phyloP scores from a whole-genome alignment of 2,888 invertebrate species.

The Cyclophora punctaria region DNA sequence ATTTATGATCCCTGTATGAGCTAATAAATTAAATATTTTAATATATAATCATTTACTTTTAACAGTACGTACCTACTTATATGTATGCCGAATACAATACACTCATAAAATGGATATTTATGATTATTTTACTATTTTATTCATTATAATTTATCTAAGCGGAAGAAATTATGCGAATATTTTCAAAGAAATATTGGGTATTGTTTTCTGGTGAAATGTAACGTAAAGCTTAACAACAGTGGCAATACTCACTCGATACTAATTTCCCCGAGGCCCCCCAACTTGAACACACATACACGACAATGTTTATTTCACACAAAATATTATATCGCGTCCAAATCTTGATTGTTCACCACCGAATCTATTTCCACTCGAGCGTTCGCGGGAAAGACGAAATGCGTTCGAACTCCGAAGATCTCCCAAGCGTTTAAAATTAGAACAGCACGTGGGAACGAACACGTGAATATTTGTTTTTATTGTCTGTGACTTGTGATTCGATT shows the following conservation, averaged over 20 bases:
- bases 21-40: no score
- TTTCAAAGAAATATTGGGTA: neutral
- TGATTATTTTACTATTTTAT: no score
- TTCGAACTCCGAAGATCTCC: slow-evolving; percentile 22
- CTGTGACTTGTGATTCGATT: slow-evolving; percentile 1
- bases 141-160: no score
- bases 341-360: slow-evolving; percentile 21
- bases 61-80: no score
- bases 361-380: slow-evolving; percentile 21
- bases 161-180: no score
- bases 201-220: no score
- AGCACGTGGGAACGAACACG: slow-evolving; percentile 28
- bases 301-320: slow-evolving; percentile 1
- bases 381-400: slow-evolving; percentile 27
- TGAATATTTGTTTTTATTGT: slow-evolving; percentile 17
- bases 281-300: slow-evolving; percentile 14
- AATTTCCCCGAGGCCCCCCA: slow-evolving; percentile 23
- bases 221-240: no score
- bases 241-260: slow-evolving; percentile 31
- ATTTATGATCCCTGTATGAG: no score
- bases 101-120: no score
- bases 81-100: no score
- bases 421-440: slow-evolving; percentile 48
- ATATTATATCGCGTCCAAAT: slow-evolving; percentile 1
- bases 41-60: no score